phyloP scores from a whole-genome alignment of 2,888 invertebrate species.

The Dioctria rufipes region DNA sequence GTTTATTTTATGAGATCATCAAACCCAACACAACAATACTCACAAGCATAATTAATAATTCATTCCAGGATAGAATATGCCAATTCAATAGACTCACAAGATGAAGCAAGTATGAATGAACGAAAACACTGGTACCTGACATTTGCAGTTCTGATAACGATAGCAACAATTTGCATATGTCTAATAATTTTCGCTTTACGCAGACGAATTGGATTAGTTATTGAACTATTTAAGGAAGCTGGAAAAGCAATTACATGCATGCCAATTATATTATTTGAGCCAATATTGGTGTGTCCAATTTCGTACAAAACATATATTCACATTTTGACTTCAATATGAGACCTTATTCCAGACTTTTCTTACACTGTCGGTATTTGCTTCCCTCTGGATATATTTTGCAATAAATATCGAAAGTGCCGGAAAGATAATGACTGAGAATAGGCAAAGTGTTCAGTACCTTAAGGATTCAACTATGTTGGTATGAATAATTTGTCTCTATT shows the following conservation, averaged over 20 bases:
- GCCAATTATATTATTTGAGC: slow-evolving; percentile 76
- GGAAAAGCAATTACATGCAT: slow-evolving; percentile 77
- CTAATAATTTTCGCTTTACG: slow-evolving; percentile 76
- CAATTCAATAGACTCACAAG: slow-evolving; percentile 24
- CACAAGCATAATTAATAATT: not conserved
- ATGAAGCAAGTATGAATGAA: slow-evolving; percentile 48
- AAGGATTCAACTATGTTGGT: slow-evolving; percentile 60
- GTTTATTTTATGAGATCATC: too few relatives aligned
- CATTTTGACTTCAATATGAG: too few relatives aligned
- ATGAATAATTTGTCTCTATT: not conserved
- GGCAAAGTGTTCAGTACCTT: slow-evolving; percentile 62
- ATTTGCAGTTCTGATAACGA: slow-evolving; percentile 76
- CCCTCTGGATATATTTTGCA: slow-evolving; percentile 76
- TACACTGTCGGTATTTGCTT: slow-evolving; percentile 73
- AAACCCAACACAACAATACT: slow-evolving; percentile 1
- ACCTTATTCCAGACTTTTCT: slow-evolving; percentile 51
- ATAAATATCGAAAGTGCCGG: slow-evolving; percentile 79
- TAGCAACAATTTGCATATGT: slow-evolving; percentile 74
- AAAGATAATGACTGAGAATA: slow-evolving; percentile 65
- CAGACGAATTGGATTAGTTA: slow-evolving; percentile 76
- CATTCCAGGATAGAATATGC: slow-evolving; percentile 48
- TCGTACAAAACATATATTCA: too few relatives aligned
- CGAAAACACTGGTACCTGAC: slow-evolving; percentile 70
- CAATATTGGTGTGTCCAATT: slow-evolving; percentile 73
- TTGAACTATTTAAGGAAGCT: slow-evolving; percentile 78